These are phyloP conservation scores for Bos javanicus DNA, from an alignment of 2,113 vertebrate species.

Conservation along the genomic window DNA sequence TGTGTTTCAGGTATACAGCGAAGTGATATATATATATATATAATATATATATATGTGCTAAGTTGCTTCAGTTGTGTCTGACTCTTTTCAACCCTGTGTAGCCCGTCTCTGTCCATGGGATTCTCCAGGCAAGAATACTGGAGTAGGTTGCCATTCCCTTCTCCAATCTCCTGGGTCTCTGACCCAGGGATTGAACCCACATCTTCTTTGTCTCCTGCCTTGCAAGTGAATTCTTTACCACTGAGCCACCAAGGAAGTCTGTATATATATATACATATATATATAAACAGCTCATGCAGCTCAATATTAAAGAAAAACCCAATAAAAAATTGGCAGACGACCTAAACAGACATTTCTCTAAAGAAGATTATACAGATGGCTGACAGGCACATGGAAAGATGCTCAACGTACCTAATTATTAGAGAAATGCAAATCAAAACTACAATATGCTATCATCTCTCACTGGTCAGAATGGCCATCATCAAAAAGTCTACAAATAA, in stretches of 20 bases:
- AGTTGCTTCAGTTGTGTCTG: not conserved
- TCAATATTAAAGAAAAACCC: not conserved
- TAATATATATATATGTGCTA: not conserved
- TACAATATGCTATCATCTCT: not conserved
- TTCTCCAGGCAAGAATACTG: not conserved
- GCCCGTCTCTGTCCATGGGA: not conserved
- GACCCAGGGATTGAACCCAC: not conserved
- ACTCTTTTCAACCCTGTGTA: not conserved
- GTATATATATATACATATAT: not conserved
- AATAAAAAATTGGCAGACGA: not conserved
- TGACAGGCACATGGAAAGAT: not conserved
- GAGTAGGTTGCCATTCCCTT: not conserved
- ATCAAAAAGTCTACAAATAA: not conserved
- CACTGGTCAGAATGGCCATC: not conserved
- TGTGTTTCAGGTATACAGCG: not conserved
- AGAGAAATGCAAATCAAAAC: not conserved
- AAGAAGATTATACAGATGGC: not conserved
- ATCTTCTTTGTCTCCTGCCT: not conserved
- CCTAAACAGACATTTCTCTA: not conserved
- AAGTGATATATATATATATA: not conserved
- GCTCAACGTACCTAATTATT: not conserved
- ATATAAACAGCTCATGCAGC: not conserved
- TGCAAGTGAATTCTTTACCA: not conserved
- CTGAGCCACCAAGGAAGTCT: not conserved
- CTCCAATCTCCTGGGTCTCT: not conserved